Evolutionary conservation across 2,113 vertebrate genomes (phyloP).

Genomic region (Hipposideros armiger): DNA sequence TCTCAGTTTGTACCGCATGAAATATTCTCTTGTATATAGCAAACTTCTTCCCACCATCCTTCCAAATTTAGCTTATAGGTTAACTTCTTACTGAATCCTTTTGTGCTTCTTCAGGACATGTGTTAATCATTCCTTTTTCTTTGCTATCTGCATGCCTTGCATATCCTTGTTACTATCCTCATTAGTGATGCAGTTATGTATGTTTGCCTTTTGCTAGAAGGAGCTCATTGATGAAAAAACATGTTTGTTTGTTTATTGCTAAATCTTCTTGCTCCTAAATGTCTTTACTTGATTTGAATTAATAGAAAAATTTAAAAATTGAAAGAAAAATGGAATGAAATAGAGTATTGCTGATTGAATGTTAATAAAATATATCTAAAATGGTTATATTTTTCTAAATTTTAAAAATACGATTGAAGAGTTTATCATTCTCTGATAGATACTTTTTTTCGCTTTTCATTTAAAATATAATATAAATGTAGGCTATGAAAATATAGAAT

Average conservation of each 20-base stretch:
- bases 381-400: not conserved
- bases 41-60: not conserved
- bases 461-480: conserved; percentile 10
- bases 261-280: not conserved
- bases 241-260: not conserved
- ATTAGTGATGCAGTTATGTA: not conserved
- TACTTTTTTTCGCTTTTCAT: not conserved
- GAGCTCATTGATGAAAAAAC: conserved; percentile 17
- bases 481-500: not conserved
- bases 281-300: conserved; percentile 40
- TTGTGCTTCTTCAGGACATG: not conserved
- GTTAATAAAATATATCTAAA: conserved; percentile 19
- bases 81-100: not conserved
- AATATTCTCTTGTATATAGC: not conserved
- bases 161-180: not conserved
- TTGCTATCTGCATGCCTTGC: not conserved
- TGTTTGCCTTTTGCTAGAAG: not conserved
- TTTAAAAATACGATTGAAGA: not conserved
- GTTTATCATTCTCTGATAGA: not conserved
- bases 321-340: not conserved
- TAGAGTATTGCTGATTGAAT: not conserved
- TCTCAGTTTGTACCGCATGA: not conserved
- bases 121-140: not conserved
- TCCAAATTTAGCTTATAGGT: not conserved
- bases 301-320: conserved; percentile 24